Evolutionary conservation across 1,140 invertebrate species (phyloP).

Genomic region (Papilio dardanus): DNA sequence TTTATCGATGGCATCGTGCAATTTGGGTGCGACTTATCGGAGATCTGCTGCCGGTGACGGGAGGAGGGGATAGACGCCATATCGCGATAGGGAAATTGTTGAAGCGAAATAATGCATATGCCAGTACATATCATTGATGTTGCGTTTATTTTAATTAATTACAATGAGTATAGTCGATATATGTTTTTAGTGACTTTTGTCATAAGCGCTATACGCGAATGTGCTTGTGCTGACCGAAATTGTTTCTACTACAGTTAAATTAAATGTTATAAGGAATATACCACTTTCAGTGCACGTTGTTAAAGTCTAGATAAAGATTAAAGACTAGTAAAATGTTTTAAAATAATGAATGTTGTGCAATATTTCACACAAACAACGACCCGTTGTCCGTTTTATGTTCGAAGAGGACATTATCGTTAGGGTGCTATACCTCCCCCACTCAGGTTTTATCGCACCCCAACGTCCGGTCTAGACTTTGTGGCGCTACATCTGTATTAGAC

Average conservation of each 20-base stretch:
- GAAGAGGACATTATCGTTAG: constrained; percentile 22
- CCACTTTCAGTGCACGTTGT: too few relatives aligned
- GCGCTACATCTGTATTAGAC: constrained; percentile 21
- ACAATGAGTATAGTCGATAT: neutral
- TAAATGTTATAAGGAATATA: too few relatives aligned
- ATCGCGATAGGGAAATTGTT: constrained; percentile 11
- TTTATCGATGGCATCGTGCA: constrained; percentile 41
- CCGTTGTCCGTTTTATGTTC: constrained; percentile 17
- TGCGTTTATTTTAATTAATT: neutral
- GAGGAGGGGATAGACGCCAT: neutral
- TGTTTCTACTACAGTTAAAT: too few relatives aligned
- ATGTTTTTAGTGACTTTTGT: too few relatives aligned
- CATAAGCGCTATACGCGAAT: too few relatives aligned
- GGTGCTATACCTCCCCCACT: constrained; percentile 19
- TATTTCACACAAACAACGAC: neutral
- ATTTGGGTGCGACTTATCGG: constrained; percentile 40
- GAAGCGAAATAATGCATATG: neutral
- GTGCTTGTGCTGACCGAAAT: too few relatives aligned
- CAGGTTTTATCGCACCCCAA: constrained; percentile 32
- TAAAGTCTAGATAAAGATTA: neutral
- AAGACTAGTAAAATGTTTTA: neutral
- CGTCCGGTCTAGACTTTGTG: constrained; percentile 48
- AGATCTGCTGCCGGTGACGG: constrained; percentile 28
- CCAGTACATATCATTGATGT: neutral
- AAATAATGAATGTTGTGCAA: neutral